A percentile compares a stretch with the other conserved stretches of the same genome.
phyloP scores from a whole-genome alignment of 2,888 invertebrate genomes.

The Eulithis prunata region DNA sequence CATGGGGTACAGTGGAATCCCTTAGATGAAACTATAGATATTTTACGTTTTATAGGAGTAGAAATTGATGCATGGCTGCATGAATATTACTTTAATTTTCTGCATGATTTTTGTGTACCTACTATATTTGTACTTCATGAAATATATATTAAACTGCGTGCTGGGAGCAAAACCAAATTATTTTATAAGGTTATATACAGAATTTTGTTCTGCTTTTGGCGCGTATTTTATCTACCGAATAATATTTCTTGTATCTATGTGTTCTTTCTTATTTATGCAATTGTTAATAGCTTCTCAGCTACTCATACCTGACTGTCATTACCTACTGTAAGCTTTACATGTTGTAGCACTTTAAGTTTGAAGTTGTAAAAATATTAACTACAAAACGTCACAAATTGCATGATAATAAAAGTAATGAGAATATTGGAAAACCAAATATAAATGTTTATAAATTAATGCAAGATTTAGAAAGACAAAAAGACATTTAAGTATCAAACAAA shows the following conservation, averaged over 20 bases:
- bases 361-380: not conserved
- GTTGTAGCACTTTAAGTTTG: constrained; percentile 31
- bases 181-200: not conserved
- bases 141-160: not conserved
- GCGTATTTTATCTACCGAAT: constrained; percentile 2
- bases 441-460: not conserved
- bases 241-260: constrained; percentile 17
- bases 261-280: constrained; percentile 14
- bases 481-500: not conserved
- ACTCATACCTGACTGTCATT: constrained; percentile 26
- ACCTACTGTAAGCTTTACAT: constrained; percentile 36
- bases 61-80: constrained; percentile 35
- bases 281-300: constrained; percentile 37
- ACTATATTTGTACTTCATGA: not conserved
- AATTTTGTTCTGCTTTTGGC: constrained; percentile 3
- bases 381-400: not conserved
- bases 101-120: constrained; percentile 22
- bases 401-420: not conserved
- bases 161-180: constrained; percentile 1
- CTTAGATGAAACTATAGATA: constrained; percentile 43
- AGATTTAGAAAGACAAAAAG: not conserved
- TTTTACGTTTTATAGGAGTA: constrained; percentile 29
- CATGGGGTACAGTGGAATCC: constrained; percentile 57
- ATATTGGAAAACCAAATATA: not conserved
- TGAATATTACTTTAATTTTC: constrained; percentile 17